Evolutionary conservation across 2,113 vertebrate genomes (phyloP).

Genomic region (Percina caprodes): DNA sequence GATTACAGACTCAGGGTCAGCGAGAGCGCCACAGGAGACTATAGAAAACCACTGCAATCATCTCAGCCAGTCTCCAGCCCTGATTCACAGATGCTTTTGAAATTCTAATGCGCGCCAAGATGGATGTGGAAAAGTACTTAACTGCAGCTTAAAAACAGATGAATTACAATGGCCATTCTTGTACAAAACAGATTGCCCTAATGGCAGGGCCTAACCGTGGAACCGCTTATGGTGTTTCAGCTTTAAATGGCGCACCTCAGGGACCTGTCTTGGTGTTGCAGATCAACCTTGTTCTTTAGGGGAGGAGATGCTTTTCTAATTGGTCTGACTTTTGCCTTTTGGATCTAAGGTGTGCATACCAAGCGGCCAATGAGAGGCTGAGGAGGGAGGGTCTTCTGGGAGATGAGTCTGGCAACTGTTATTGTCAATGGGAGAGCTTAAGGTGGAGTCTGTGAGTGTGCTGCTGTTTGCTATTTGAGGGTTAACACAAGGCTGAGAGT

Average conservation of each 20-base stretch:
- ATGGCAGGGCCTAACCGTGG: slow-evolving; percentile 48
- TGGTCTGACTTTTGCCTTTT: slow-evolving; percentile 69
- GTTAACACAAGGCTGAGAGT: slow-evolving; percentile 49
- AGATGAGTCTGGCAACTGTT: slow-evolving; percentile 39
- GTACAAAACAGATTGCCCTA: slow-evolving; percentile 71
- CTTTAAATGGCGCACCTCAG: slow-evolving; percentile 56
- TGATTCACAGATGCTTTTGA: slow-evolving; percentile 66
- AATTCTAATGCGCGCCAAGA: slow-evolving; percentile 74
- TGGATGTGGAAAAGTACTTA: slow-evolving; percentile 71
- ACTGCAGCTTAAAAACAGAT: slow-evolving; percentile 73
- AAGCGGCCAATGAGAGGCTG: slow-evolving; percentile 44
- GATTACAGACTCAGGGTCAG: slow-evolving; percentile 73
- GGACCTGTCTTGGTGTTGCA: slow-evolving; percentile 49
- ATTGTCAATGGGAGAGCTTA: slow-evolving; percentile 56
- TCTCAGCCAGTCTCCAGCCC: slow-evolving; percentile 60
- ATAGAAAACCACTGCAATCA: slow-evolving; percentile 76
- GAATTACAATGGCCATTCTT: slow-evolving; percentile 52
- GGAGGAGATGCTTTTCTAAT: slow-evolving; percentile 77
- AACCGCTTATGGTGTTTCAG: slow-evolving; percentile 31
- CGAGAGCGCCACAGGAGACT: slow-evolving; percentile 67
- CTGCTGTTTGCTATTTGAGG: slow-evolving; percentile 69
- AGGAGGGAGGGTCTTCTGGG: slow-evolving; percentile 48
- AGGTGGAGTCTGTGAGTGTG: slow-evolving; percentile 52
- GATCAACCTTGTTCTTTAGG: slow-evolving; percentile 58
- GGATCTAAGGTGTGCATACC: slow-evolving; percentile 37